These are phyloP conservation scores for Ptyas mucosa DNA, from an alignment of 2,113 vertebrate genomes.

Conservation along the genomic window DNA sequence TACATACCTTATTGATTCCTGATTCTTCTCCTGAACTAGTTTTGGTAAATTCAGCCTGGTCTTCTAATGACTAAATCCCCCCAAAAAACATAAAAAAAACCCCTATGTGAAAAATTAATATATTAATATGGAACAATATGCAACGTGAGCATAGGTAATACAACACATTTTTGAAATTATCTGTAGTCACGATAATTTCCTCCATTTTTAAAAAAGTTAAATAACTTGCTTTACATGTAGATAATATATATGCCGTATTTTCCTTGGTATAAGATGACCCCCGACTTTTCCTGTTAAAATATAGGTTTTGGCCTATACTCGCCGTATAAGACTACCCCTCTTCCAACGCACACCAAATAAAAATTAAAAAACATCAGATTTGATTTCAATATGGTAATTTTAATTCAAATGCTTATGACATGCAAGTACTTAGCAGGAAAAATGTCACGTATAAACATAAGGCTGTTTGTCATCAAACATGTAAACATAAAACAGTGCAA, in stretches of 20 bases:
- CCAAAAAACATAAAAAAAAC: conserved; percentile 66
- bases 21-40: conserved; percentile 81
- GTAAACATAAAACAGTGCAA: too few relatives aligned
- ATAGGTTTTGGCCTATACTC: too few relatives aligned
- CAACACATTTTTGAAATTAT: neutral
- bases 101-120: neutral
- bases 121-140: neutral
- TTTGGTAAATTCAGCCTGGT: conserved; percentile 83
- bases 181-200: neutral
- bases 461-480: too few relatives aligned
- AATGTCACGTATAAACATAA: too few relatives aligned
- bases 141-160: neutral
- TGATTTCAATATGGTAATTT: too few relatives aligned
- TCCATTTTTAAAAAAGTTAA: neutral
- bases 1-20: conserved; percentile 83
- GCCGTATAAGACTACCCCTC: too few relatives aligned
- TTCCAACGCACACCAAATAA: too few relatives aligned
- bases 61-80: conserved; percentile 83
- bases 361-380: too few relatives aligned
- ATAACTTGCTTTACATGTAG: neutral
- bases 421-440: too few relatives aligned
- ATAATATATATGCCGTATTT: neutral
- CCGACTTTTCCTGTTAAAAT: too few relatives aligned
- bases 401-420: too few relatives aligned
- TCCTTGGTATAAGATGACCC: too few relatives aligned